Percentiles rank a stretch among this genome's conserved stretches.
These are phyloP conservation scores for Ptyas mucosa DNA, from an alignment of 2,113 vertebrate genomes.

Conservation along the genomic window DNA sequence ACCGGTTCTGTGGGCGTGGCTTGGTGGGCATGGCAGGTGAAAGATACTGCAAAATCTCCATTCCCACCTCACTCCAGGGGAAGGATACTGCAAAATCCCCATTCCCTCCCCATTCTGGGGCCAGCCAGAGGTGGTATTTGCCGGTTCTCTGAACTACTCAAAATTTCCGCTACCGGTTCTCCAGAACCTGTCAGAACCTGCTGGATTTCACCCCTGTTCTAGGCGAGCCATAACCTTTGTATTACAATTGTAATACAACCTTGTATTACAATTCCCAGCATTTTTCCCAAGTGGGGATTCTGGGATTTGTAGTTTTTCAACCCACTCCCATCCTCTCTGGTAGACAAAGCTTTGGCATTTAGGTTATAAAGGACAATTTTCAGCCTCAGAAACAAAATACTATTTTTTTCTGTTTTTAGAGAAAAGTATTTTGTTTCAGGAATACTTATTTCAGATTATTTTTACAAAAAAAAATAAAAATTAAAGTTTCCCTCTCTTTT, in stretches of 20 bases:
- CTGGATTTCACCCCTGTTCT: too few species aligned
- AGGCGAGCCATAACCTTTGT: background rate
- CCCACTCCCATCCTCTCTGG: background rate
- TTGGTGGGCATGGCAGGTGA: too few species aligned
- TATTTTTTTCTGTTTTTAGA: background rate
- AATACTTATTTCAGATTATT: background rate
- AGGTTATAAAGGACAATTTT: background rate
- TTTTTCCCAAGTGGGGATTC: background rate
- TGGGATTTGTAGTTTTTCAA: background rate
- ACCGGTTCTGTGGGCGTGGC: too few species aligned
- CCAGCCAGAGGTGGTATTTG: too few species aligned
- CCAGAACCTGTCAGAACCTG: too few species aligned
- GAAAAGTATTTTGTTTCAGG: background rate
- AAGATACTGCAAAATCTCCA: too few species aligned
- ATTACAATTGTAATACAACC: too few species aligned
- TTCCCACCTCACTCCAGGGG: too few species aligned
- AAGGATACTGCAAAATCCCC: too few species aligned
- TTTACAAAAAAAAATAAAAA: background rate
- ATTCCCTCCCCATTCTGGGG: too few species aligned
- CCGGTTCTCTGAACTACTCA: too few species aligned
- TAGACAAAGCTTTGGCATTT: background rate
- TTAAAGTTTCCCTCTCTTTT: background rate
- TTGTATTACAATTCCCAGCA: background rate
- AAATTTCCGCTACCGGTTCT: too few species aligned
- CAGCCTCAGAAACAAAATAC: background rate